Base-by-base conservation (phyloP, 1,140 invertebrate genomes). In the Zaprionus gabonicus region DNA sequence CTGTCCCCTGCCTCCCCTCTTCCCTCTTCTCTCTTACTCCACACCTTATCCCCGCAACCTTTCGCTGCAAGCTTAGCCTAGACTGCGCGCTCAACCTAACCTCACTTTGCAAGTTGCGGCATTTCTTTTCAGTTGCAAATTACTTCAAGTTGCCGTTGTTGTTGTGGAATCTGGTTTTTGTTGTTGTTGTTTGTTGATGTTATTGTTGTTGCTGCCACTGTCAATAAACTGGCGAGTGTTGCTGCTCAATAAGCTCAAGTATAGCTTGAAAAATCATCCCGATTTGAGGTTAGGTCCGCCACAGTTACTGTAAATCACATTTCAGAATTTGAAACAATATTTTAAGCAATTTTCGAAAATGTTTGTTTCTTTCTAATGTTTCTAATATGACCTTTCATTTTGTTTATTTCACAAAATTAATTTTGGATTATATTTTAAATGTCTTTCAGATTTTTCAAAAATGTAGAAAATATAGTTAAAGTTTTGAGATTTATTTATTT, bases 81-180 rank as follows among this genome's bases (percentile, higher is more conserved):
- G 15, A 58, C 56, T 34, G 31, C 17, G 51, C 34, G 62, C 49
- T 20, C 17, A 23, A 51, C 46, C 46, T 51, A 51, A 51, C 46
- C 46, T 51, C 56, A 57, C 86, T 59, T 59, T 75, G 71, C 76
- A 56, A 66, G 25, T 78, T 70, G 77, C 68, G 74, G 74, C 71
- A 83, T 87, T 87, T 83, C 80, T 88, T 88, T 87, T 78, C 74
- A 81, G 78, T 88, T 86, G 83, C 83, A 86, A 86, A 86, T 86
- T 86, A 86, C 82, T 86, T 82, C 77, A 77, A 80, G 83, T 82
- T 82, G 83, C 51, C 64, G 41, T 34, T 70, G 41, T 41, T 53
- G 75, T 25, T 72, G 63, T 63, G 71, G 66, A 84, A 84, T 84
- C 82, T 75, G 82, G 82, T 84, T 84, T 82, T 58, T 36, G 55